Percentiles rank a stretch among this genome's conserved stretches.
phyloP scores from a whole-genome alignment of 2,113 vertebrate genomes.

The Cairina moschata region DNA sequence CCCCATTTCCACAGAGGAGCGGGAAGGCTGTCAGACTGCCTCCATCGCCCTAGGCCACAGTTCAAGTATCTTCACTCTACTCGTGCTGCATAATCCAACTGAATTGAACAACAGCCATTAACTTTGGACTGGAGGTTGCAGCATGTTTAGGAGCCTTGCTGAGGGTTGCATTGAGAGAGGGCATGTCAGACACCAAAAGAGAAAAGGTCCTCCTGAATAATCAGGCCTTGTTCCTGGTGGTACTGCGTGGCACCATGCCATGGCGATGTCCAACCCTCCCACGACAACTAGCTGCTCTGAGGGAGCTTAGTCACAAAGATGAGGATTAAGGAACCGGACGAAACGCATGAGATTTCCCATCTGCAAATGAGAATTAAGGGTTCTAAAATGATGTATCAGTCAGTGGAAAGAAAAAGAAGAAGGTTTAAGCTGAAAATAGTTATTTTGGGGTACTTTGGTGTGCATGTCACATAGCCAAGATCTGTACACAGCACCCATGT shows the following conservation, averaged over 20 bases:
- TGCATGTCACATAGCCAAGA: background rate
- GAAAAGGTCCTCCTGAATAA: background rate
- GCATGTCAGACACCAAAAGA: background rate
- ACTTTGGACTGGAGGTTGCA: background rate
- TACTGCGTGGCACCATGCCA: fast-evolving
- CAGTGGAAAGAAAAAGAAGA: background rate
- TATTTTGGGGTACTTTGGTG: background rate
- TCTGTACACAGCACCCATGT: background rate
- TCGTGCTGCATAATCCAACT: background rate
- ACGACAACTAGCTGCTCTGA: background rate
- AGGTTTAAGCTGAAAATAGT: background rate
- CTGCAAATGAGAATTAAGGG: background rate
- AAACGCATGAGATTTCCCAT: background rate
- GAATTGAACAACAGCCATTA: background rate
- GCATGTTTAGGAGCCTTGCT: background rate
- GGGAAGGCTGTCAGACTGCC: background rate
- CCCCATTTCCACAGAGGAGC: background rate
- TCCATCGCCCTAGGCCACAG: background rate
- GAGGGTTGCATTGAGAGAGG: background rate
- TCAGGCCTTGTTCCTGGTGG: background rate
- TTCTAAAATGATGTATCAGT: background rate
- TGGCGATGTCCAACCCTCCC: background rate
- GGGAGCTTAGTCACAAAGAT: background rate
- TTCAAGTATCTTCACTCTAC: too few species aligned
- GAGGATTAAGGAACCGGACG: background rate